Percentiles rank a stretch among this genome's conserved stretches.
Conservation (phyloP, 2,113 vertebrate genomes). For the Tichodroma muraria region DNA sequence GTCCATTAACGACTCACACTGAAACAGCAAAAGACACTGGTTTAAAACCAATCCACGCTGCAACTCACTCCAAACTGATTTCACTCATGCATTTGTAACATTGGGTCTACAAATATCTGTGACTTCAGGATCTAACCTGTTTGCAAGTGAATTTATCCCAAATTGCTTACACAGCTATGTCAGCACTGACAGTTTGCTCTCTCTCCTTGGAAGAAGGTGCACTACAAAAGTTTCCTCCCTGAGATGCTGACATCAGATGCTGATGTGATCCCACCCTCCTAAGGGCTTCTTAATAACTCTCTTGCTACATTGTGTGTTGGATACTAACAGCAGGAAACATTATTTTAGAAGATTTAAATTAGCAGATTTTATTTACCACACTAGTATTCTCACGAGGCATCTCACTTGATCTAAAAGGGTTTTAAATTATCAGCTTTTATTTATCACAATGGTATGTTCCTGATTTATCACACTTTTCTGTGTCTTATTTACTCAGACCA, state of each 20-base stretch:
- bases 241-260: neutral
- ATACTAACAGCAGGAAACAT: constrained; percentile 35
- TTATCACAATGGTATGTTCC: constrained; percentile 56
- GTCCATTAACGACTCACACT: neutral
- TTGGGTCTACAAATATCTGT: neutral
- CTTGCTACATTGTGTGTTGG: neutral
- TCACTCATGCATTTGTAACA: fast-evolving
- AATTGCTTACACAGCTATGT: neutral
- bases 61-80: neutral
- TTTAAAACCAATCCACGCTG: neutral
- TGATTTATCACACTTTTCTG: constrained; percentile 30
- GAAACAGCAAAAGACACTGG: neutral
- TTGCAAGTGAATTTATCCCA: neutral
- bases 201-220: neutral
- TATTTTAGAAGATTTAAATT: constrained; percentile 68
- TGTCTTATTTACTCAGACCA: constrained; percentile 1
- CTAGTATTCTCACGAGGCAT: constrained; percentile 48
- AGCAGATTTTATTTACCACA: constrained; percentile 73
- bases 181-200: neutral
- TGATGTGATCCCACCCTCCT: neutral
- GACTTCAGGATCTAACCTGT: neutral
- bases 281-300: neutral
- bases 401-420: constrained; percentile 63
- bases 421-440: constrained; percentile 78
- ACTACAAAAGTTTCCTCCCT: neutral